Conservation (phyloP, 2,113 vertebrate species). For the Procapra przewalskii region DNA sequence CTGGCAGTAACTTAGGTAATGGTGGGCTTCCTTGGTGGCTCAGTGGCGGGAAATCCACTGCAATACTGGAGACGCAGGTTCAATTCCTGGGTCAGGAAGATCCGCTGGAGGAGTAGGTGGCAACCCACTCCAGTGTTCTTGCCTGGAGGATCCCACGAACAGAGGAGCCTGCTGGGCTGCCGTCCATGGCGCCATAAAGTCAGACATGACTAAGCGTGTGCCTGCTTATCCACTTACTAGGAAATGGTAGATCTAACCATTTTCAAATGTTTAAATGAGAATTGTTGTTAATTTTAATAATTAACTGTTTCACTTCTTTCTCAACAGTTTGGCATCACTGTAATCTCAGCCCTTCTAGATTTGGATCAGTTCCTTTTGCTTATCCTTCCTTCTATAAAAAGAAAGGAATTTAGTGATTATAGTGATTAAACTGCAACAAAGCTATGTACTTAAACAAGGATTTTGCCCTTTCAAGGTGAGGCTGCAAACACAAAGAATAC, state of each 20-base stretch:
- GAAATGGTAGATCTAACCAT: neutral
- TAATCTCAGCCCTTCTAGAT: neutral
- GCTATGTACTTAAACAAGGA: neutral
- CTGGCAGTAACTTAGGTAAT: neutral
- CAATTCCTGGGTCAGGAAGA: neutral
- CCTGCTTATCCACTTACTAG: neutral
- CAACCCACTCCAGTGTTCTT: neutral
- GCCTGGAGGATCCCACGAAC: neutral
- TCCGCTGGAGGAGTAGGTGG: neutral
- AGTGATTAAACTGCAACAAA: neutral
- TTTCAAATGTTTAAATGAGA: neutral
- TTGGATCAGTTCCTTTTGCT: neutral
- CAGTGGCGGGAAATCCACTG: neutral
- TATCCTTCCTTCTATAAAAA: neutral
- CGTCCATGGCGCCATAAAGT: neutral
- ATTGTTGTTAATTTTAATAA: neutral
- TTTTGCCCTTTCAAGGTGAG: neutral
- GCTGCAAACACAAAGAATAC: neutral
- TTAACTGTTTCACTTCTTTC: neutral
- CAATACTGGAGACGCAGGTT: neutral
- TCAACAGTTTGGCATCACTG: neutral
- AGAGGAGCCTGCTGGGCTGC: neutral
- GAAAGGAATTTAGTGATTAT: neutral
- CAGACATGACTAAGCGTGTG: neutral
- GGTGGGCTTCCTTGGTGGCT: neutral